Percentiles rank a stretch among this genome's conserved stretches.
phyloP scores from a whole-genome alignment of 2,888 invertebrate genomes.

The Arge pagana region DNA sequence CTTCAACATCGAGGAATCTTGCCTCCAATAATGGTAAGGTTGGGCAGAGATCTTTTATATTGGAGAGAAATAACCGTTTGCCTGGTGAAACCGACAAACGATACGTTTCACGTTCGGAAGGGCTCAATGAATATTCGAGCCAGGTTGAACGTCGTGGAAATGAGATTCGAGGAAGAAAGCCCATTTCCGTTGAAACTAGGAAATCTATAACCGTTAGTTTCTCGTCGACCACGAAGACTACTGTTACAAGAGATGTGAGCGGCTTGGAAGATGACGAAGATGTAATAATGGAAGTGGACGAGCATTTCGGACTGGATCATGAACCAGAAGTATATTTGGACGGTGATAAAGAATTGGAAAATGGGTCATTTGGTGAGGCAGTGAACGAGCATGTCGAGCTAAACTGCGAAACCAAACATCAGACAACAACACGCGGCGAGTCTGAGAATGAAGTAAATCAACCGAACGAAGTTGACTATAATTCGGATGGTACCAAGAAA shows the following conservation, averaged over 20 bases:
- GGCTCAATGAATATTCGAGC: too few species aligned
- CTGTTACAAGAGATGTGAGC: slow-evolving; percentile 15
- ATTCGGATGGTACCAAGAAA: slow-evolving; percentile 29
- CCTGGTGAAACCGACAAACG: background rate
- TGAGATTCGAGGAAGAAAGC: background rate
- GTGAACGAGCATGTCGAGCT: slow-evolving; percentile 15
- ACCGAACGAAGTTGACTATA: slow-evolving; percentile 4
- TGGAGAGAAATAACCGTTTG: too few species aligned
- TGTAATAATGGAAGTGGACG: slow-evolving; percentile 31
- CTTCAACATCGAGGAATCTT: slow-evolving; percentile 9
- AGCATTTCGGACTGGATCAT: slow-evolving; percentile 32
- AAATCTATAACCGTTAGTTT: background rate
- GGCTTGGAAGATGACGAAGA: slow-evolving; percentile 17
- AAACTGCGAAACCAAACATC: background rate
- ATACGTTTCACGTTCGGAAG: background rate
- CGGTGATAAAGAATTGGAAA: background rate
- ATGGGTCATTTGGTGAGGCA: slow-evolving; percentile 11
- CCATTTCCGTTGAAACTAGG: background rate
- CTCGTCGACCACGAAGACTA: slow-evolving; percentile 11
- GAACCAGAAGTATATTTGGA: slow-evolving; percentile 22
- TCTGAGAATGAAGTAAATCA: slow-evolving; percentile 5
- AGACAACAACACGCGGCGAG: background rate
- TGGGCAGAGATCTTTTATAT: too few species aligned
- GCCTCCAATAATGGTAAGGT: background rate
- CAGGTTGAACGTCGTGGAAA: background rate